phyloP scores from a whole-genome alignment of 2,888 invertebrate species.

The Ormia ochracea region DNA sequence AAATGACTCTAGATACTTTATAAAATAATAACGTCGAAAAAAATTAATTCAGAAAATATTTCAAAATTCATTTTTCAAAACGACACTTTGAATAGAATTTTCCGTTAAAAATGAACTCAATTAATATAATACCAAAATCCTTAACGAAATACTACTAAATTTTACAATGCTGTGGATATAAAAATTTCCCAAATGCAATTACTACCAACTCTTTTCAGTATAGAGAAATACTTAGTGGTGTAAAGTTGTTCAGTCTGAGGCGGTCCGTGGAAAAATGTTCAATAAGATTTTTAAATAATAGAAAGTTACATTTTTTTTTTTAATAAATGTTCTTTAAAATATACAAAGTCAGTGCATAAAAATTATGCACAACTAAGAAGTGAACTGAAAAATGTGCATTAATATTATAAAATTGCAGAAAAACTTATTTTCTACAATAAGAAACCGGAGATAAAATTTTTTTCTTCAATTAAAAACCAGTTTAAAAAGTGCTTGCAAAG shows the following conservation, averaged over 20 bases:
- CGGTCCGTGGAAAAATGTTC: slow-evolving; percentile 8
- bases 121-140: neutral
- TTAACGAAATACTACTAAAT: neutral
- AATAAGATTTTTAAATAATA: neutral
- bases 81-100: too few relatives aligned
- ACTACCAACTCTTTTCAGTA: slow-evolving; percentile 43
- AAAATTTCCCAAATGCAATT: neutral
- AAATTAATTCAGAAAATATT: too few relatives aligned
- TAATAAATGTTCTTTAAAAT: neutral
- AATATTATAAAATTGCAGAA: neutral
- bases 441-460: slow-evolving; percentile 3
- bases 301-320: too few relatives aligned
- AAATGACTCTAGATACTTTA: too few relatives aligned
- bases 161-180: neutral
- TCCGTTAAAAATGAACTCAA: too few relatives aligned
- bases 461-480: slow-evolving; percentile 30
- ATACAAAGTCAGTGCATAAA: neutral
- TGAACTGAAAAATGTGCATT: neutral
- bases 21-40: too few relatives aligned
- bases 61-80: too few relatives aligned
- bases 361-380: neutral
- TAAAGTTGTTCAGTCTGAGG: slow-evolving; percentile 9
- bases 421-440: neutral
- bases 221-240: slow-evolving; percentile 56
- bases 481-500: neutral